Evolutionary conservation across 1,140 invertebrate genomes (phyloP), one percentile per base, ranked within the genome.

Genomic region (Subanguina moxae): DNA sequence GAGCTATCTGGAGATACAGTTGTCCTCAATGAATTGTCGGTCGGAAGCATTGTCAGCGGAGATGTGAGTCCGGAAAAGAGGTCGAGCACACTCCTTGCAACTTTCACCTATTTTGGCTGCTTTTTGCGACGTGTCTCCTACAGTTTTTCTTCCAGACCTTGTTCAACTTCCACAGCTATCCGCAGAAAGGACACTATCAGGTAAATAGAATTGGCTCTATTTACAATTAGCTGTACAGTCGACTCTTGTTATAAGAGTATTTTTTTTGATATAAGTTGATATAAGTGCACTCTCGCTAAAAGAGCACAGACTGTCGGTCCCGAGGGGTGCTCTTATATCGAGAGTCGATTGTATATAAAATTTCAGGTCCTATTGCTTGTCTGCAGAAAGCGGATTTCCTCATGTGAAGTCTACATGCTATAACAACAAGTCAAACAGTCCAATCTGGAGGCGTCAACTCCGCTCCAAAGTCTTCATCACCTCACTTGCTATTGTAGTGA

Each of bases 381-480:
- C 57, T 38, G 1, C 63, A 42, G 43, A 52, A 7, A 57, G 43
- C 15, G 48, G 27, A 57, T 63, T 17, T 42, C 66, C 67, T 25
- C 48, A 52, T 7, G 17, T 25, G n/a, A 25, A 52, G 48, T 21
- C n/a, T 7, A 15, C 17, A 52, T 52, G 48, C 48, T 52, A 52
- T 15, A 52, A 15, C 8, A 38, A 38, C 32, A 52, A 52, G 48
- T 21, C 48, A 3, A 59, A 65, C 25, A 56, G 61, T 23, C 72
- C 73, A 21, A 38, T 76, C 25, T 71, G 79, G 67, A 68, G 72
- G n/a, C 43, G 69, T 19, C 77, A 78, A 67, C 62, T 81, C n/a
- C 70, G 78, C 32, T 78, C 78, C 17, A 64, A 71, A 32, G 71
- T 79, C 23, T 79, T 80, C 43, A 59, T 69, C 23, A 79, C 67